Conservation (phyloP, 1,140 invertebrate species). For the Manduca sexta region DNA sequence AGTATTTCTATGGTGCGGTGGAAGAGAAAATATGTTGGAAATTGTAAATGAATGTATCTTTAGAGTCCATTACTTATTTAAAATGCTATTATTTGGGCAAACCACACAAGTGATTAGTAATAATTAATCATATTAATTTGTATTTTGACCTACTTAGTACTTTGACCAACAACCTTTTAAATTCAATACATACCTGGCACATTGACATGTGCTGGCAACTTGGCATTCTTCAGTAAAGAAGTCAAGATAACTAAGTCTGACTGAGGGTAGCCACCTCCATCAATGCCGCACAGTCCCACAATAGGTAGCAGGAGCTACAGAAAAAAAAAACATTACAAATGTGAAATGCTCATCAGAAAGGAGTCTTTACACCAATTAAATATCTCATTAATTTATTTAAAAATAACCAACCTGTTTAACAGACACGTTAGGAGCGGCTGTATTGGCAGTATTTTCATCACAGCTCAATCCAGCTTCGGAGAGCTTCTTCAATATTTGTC, state of each 20-base stretch:
- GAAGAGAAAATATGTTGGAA: neutral
- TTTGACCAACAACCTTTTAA: neutral
- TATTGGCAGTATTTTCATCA: slow-evolving; percentile 40
- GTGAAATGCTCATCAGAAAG: too few species aligned
- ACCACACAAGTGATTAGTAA: too few species aligned
- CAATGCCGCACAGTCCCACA: slow-evolving; percentile 62
- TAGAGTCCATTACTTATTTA: neutral
- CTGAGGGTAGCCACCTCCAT: slow-evolving; percentile 59
- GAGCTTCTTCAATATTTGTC: slow-evolving; percentile 67
- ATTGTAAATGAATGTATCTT: neutral
- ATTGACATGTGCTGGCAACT: slow-evolving; percentile 54
- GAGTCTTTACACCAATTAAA: neutral
- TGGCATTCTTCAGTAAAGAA: slow-evolving; percentile 63
- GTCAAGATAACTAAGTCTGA: slow-evolving; percentile 66
- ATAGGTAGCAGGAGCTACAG: slow-evolving; percentile 64
- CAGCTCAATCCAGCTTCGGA: slow-evolving; percentile 53
- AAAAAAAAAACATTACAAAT: slow-evolving; percentile 4
- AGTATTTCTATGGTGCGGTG: neutral
- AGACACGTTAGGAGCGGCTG: slow-evolving; percentile 55
- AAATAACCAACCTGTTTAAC: slow-evolving; percentile 56
- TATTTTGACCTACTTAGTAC: too few species aligned
- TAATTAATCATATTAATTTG: too few species aligned
- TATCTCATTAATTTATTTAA: neutral
- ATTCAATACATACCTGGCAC: slow-evolving; percentile 39
- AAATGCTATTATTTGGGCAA: neutral